phyloP scores from a whole-genome alignment of 2,797 vertebrate species.

The Tenualosa ilisha region DNA sequence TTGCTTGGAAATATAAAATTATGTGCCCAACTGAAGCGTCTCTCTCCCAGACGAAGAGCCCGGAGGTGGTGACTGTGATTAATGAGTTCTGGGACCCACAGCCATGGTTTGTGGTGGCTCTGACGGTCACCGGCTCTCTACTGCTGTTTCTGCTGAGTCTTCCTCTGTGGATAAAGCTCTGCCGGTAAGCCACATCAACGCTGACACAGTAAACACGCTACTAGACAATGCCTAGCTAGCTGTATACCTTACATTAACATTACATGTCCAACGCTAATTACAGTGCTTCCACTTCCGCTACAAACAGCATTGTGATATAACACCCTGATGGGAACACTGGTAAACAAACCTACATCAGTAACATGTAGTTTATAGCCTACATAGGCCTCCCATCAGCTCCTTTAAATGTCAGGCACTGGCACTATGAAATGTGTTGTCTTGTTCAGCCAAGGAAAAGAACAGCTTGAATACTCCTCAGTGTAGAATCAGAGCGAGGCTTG shows the following conservation, averaged over 20 bases:
- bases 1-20: neutral
- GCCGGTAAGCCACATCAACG: constrained; percentile 15
- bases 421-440: neutral
- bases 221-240: neutral
- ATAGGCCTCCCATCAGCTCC: neutral
- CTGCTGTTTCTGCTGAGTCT: constrained; percentile 25
- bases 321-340: neutral
- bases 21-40: neutral
- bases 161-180: constrained; percentile 35
- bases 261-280: neutral
- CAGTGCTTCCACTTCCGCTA: neutral
- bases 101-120: constrained; percentile 39
- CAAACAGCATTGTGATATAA: neutral
- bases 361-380: neutral
- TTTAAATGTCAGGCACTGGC: neutral
- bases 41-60: constrained; percentile 2
- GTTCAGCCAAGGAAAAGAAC: neutral
- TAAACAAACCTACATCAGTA: neutral
- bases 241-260: neutral
- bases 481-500: neutral
- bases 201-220: neutral
- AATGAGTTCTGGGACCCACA: constrained; percentile 40
- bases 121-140: constrained; percentile 36
- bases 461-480: neutral
- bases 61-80: constrained; percentile 33